Evolutionary conservation across 2,888 invertebrate genomes (phyloP), one percentile per base, ranked within the genome.

Genomic region (Gisinianus flammeolus): DNA sequence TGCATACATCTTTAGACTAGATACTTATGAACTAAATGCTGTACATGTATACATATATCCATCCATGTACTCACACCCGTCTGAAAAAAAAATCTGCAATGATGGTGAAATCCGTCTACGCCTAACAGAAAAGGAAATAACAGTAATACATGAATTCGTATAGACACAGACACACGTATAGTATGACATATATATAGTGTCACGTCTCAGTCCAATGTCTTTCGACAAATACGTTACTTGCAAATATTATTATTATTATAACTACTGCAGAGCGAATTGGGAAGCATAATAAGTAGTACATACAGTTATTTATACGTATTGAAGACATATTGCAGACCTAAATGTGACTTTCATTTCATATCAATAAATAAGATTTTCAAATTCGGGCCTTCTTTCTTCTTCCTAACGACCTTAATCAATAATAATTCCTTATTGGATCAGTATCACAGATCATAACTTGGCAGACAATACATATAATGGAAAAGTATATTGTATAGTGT

Each of bases 61-160:
- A 54, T 54, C 54, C 16, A 16, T 54, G 6, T 19, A 16, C 16
- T 54, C 4, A n/a, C n/a, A n/a, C n/a, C 10, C n/a, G 54, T 54
- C 54, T 54, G 54, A 54, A 54, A 19, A 54, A n/a, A 54, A 54
- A 54, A 54, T 54, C n/a, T 54, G 54, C 54, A 54, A 54, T 54
- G 16, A 68, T 68, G 68, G 33, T 68, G 68, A 68, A 68, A 68
- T 68, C 35, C 68, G 33, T 68, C n/a, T 68, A 68, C 35, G 35
- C 68, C 68, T 68, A 31, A 68, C 44, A 44, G 44, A 44, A 44
- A 44, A 44, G 44, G 44, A 44, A 44, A 44, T 54, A 54, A n/a
- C 54, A 54, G 16, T 54, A n/a, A 16, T 10, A 16, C 44, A 44
- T 44, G 44, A 10, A 44, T 16, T 10, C 44, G 16, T 44, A 44